Evolutionary conservation across 1,140 invertebrate genomes (phyloP).

Genomic region (Tetranychus cinnabarinus): DNA sequence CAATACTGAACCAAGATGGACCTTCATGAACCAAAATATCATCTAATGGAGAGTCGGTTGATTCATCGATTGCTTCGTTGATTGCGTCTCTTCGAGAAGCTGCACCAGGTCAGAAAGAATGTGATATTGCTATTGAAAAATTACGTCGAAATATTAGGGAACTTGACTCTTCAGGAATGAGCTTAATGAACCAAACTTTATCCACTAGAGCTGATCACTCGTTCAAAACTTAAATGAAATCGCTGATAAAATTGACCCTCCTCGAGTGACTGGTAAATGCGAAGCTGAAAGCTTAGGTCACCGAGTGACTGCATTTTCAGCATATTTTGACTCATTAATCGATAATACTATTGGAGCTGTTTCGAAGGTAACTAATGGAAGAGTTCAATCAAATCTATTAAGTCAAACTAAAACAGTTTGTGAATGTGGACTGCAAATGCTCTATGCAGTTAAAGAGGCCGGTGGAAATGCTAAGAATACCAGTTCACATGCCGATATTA

Average conservation of each 20-base stretch:
- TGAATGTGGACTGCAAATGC: constrained; percentile 61
- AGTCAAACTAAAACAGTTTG: constrained; percentile 83
- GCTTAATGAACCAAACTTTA: constrained; percentile 51
- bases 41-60: no score
- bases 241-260: constrained; percentile 49
- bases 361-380: constrained; percentile 65
- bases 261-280: constrained; percentile 53
- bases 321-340: constrained; percentile 61
- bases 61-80: constrained; percentile 20
- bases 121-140: constrained; percentile 55
- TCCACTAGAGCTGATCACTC: constrained; percentile 31
- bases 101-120: constrained; percentile 83
- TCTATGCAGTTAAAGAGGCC: constrained; percentile 61
- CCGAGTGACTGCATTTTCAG: constrained; percentile 50
- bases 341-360: constrained; percentile 50
- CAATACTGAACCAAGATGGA: not conserved
- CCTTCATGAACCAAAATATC: not conserved
- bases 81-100: constrained; percentile 74
- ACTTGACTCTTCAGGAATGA: constrained; percentile 61
- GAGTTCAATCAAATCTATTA: constrained; percentile 61
- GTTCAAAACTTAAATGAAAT: constrained; percentile 44
- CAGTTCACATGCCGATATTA: constrained; percentile 51
- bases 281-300: constrained; percentile 85
- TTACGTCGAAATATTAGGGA: constrained; percentile 47
- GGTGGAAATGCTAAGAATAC: constrained; percentile 70